phyloP scores from a whole-genome alignment of 2,113 vertebrate species.

The Cyprinodon tularosa region DNA sequence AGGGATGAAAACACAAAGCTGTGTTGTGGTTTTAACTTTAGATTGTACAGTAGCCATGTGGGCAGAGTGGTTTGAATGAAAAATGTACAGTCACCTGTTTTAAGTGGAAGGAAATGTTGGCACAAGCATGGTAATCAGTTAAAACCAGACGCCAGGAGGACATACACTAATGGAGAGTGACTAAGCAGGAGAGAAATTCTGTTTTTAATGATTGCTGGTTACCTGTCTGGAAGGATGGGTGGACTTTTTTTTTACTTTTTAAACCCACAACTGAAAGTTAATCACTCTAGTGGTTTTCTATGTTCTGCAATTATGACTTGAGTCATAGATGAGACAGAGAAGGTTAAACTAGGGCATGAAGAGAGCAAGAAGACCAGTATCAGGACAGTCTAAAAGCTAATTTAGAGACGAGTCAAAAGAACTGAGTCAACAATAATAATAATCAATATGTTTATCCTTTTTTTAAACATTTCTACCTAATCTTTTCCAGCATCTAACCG shows the following conservation, averaged over 20 bases:
- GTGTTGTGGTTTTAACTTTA: constrained; percentile 1
- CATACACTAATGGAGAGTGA: constrained; percentile 14
- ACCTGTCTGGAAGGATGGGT: not conserved
- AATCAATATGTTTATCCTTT: no score
- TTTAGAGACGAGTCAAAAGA: not conserved
- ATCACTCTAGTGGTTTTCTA: constrained; percentile 1
- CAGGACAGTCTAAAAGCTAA: rapidly evolving
- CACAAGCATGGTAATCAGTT: constrained; percentile 8
- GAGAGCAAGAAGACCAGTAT: not conserved
- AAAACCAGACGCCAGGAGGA: constrained; percentile 12
- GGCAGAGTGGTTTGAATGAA: constrained; percentile 15
- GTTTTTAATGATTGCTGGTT: not conserved
- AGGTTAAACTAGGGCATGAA: constrained; percentile 1
- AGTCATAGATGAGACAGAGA: constrained; percentile 29
- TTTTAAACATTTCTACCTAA: no score
- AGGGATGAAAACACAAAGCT: constrained; percentile 9
- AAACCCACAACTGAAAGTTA: constrained; percentile 14
- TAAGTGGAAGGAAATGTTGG: constrained; percentile 16
- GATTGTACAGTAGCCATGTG: constrained; percentile 9
- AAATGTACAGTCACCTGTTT: constrained; percentile 17
- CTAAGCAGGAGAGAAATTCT: constrained; percentile 17
- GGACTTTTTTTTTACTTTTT: not conserved
- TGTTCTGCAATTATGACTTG: constrained; percentile 18
- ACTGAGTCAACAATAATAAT: not conserved
- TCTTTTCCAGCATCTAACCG: no score